These are phyloP conservation scores for Rhizomys pruinosus DNA, from an alignment of 2,113 vertebrate genomes.

Conservation along the genomic window DNA sequence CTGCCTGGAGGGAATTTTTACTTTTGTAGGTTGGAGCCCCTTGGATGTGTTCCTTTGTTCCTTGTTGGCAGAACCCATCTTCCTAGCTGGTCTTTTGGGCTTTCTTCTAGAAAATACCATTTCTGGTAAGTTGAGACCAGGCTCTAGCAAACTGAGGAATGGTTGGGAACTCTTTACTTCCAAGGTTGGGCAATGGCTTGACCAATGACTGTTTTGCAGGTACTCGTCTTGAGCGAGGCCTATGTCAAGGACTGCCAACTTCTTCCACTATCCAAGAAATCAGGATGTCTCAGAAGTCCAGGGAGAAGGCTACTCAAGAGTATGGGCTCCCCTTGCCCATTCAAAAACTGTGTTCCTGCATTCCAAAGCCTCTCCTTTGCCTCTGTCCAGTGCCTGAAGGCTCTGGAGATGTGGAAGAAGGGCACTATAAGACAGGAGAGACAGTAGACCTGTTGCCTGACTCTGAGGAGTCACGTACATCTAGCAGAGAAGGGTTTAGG, in stretches of 20 bases:
- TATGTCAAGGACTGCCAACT: constrained; percentile 42
- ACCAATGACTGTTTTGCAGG: constrained; percentile 47
- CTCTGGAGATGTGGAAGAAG: constrained; percentile 66
- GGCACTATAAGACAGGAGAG: constrained; percentile 74
- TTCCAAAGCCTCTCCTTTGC: constrained; percentile 83
- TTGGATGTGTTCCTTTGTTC: constrained; percentile 88
- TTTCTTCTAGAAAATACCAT: constrained; percentile 92
- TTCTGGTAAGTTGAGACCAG: constrained; percentile 86
- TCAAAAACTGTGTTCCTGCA: constrained; percentile 70
- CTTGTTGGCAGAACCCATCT: constrained; percentile 87
- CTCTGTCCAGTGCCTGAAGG: constrained; percentile 81
- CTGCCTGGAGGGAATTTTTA: too few relatives aligned
- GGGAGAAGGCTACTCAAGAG: neutral
- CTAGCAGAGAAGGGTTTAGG: constrained; percentile 26
- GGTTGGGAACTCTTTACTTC: neutral
- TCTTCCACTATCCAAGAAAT: constrained; percentile 9
- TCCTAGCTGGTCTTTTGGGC: constrained; percentile 90
- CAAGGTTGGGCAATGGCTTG: neutral
- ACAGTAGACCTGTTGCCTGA: constrained; percentile 82
- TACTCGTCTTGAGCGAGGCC: constrained; percentile 67
- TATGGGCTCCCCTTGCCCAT: constrained; percentile 80
- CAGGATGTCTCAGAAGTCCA: neutral
- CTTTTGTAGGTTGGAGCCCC: constrained; percentile 84
- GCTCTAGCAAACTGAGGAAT: neutral
- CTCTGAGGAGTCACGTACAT: neutral